Base-by-base conservation (phyloP, 1,140 invertebrate species). In the Diorhabda sublineata region DNA sequence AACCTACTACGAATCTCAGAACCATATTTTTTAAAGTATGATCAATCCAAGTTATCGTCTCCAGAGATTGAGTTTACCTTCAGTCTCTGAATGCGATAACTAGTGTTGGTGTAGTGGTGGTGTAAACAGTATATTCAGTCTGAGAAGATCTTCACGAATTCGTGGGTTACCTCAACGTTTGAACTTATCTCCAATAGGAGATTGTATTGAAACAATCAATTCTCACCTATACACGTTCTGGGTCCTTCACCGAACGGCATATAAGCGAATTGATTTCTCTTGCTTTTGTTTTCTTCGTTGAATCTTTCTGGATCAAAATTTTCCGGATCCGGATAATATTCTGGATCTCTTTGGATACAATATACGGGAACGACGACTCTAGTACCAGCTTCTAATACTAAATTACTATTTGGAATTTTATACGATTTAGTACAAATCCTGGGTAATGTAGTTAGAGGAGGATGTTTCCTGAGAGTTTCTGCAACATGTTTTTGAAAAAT, bases 161-260 rank as follows among this genome's bases (percentile, higher is more conserved):
- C 11, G 11, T 11, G 11, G 11, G 11, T 11, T 11, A 11, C 26
- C 26, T 26, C 26, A 26, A 26, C 26, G 26, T 26, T 1, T 26
- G 26, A 26, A 26, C 26, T 26, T 26, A 26, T 26, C 26, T 26
- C 26, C 26, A 26, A 26, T 26, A 26, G 26, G 26, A 26, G 26
- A 26, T 26, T 26, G 26, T 26, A 11, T 26, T 26, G 11, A 60
- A 60, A 7, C 58, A 60, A 60, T 60, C 6, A 9, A 9, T 3
- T n/a, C 42, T 63, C 67, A 82, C 83, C 83, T 45, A 89, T 82
- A 68, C 88, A 89, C 71, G 87, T 87, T 52, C 88, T 76, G 0
- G 84, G 84, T 11, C 88, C 88, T 69, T 86, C 86, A 2, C 87
- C 87, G 70, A 90, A 90, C 4, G 88, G 85, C 63, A 89, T 52